Percentiles rank a stretch among this genome's conserved stretches.
phyloP scores from a whole-genome alignment of 1,140 invertebrate species.

The Drosophila paulistorum region DNA sequence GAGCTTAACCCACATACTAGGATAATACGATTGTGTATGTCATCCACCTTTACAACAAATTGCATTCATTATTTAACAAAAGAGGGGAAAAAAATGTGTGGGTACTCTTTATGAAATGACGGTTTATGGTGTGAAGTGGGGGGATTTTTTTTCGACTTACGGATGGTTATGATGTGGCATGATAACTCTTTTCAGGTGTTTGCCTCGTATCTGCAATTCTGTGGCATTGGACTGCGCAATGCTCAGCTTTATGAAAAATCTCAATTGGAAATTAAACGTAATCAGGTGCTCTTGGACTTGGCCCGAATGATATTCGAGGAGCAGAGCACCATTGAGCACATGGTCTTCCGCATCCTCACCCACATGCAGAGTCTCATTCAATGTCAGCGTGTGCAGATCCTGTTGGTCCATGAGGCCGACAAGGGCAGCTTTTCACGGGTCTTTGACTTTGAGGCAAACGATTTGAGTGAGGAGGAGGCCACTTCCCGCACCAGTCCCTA shows the following conservation, averaged over 20 bases:
- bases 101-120: conserved; percentile 47
- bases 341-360: conserved; percentile 96
- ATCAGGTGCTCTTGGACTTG: conserved; percentile 96
- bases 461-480: conserved; percentile 89
- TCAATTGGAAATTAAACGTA: conserved; percentile 96
- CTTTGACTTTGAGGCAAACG: conserved; percentile 94
- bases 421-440: conserved; percentile 95
- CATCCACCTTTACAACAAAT: conserved; percentile 36
- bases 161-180: neutral
- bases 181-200: conserved; percentile 86
- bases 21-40: conserved; percentile 16
- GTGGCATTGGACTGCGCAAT: conserved; percentile 96
- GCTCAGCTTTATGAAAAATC: conserved; percentile 97
- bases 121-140: conserved; percentile 26
- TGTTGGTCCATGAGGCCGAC: conserved; percentile 93
- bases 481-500: conserved; percentile 92
- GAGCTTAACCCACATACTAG: conserved; percentile 34
- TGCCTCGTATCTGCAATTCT: conserved; percentile 96
- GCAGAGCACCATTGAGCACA: conserved; percentile 97
- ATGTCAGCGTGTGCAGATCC: conserved; percentile 95
- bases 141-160: conserved; percentile 30
- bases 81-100: neutral
- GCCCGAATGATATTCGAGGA: conserved; percentile 98
- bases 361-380: conserved; percentile 97
- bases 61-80: conserved; percentile 75